Conservation (phyloP, 2,888 invertebrate species). For the Aspidiotus rigidus region DNA sequence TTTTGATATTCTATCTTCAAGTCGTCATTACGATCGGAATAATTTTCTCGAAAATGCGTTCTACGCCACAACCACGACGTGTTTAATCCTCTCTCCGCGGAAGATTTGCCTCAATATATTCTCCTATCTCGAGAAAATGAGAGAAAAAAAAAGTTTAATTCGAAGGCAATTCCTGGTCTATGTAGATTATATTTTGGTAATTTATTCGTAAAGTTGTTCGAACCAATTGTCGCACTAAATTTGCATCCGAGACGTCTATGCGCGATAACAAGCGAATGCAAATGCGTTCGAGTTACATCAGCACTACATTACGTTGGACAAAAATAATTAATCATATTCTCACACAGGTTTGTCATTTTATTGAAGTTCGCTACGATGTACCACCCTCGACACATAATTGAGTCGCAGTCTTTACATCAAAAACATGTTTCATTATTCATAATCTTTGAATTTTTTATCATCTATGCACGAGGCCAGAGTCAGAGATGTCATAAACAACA, state of each 20-base stretch:
- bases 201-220: neutral
- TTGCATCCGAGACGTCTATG: neutral
- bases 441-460: neutral
- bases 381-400: neutral
- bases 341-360: neutral
- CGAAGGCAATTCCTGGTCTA: neutral
- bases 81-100: neutral
- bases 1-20: too few species aligned
- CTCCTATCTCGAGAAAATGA: neutral
- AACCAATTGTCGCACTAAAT: slow-evolving; percentile 3
- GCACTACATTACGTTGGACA: neutral
- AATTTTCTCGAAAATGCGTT: too few species aligned
- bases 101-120: neutral
- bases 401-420: too few species aligned
- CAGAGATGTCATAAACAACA: neutral
- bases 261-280: neutral
- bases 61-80: too few species aligned
- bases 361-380: neutral
- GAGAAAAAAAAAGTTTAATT: neutral
- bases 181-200: neutral
- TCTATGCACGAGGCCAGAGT: neutral
- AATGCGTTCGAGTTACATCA: neutral
- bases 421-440: neutral
- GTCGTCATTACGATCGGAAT: too few species aligned
- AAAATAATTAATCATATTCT: neutral